Conservation (phyloP, 2,888 invertebrate species). For the Tetanocera ferruginea region DNA sequence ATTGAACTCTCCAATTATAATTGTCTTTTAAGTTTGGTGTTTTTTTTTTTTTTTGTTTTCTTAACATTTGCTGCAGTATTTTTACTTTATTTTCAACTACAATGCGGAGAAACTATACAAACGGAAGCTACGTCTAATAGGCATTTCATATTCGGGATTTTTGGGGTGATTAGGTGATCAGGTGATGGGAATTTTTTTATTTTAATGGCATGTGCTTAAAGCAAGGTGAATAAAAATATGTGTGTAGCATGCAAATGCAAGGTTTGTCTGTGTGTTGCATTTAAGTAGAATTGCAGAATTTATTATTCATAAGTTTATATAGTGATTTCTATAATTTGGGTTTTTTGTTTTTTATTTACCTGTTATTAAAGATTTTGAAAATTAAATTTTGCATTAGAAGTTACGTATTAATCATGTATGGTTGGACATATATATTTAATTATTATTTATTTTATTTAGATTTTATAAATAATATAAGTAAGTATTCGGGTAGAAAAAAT, state of each 20-base stretch:
- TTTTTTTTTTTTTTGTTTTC: neutral
- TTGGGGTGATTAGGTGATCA: neutral
- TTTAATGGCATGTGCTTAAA: neutral
- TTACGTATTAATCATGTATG: no score
- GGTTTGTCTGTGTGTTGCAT: neutral
- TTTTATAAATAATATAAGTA: no score
- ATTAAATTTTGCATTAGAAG: no score
- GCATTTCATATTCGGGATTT: constrained; percentile 10
- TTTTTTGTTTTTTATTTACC: no score
- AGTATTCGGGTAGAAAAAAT: no score
- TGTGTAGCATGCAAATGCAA: neutral
- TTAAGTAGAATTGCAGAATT: no score
- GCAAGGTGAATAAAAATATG: neutral
- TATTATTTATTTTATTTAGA: no score
- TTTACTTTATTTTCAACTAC: neutral
- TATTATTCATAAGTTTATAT: neutral
- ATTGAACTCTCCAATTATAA: constrained; percentile 27
- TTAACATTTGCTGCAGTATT: neutral
- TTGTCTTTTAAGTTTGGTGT: neutral
- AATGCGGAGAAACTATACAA: neutral
- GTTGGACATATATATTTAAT: no score
- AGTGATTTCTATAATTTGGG: no score
- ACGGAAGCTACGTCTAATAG: constrained; percentile 16
- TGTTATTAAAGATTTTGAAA: no score
- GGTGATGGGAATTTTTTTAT: neutral